Evolutionary conservation across 2,888 invertebrate genomes (phyloP).

Genomic region (Nezara viridula): DNA sequence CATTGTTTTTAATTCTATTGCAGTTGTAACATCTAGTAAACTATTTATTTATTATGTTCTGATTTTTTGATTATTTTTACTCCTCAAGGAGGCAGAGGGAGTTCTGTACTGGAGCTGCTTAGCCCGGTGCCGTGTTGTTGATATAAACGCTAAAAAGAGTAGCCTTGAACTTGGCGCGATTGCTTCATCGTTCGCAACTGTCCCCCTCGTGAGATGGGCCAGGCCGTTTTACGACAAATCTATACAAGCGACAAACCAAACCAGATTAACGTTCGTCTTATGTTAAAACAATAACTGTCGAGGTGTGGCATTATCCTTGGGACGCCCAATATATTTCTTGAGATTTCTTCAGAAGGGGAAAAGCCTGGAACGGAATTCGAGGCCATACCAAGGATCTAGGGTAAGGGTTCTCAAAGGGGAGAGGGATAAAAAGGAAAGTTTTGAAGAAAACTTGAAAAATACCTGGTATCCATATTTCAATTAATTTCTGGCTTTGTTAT

Average conservation of each 20-base stretch:
- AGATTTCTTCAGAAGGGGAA: background rate
- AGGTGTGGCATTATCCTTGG: too few relatives aligned
- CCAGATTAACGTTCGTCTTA: too few relatives aligned
- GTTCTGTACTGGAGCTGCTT: too few relatives aligned
- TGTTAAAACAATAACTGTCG: too few relatives aligned
- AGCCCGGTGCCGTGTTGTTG: background rate
- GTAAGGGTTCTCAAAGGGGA: too few relatives aligned
- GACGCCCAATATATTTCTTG: too few relatives aligned
- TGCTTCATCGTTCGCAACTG: background rate
- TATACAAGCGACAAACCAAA: background rate
- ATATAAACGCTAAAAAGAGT: background rate
- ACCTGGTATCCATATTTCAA: too few relatives aligned
- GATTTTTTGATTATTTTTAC: background rate
- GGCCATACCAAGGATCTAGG: background rate
- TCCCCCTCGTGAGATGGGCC: background rate
- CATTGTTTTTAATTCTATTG: too few relatives aligned
- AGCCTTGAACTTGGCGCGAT: slow-evolving; percentile 8
- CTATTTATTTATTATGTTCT: background rate
- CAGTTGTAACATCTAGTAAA: too few relatives aligned
- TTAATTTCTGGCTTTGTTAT: too few relatives aligned
- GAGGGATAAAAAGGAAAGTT: background rate
- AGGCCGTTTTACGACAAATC: background rate
- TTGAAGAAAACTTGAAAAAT: background rate
- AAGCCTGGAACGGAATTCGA: background rate
- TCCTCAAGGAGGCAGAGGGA: background rate